Evolutionary conservation across 2,888 invertebrate genomes (phyloP).

Genomic region (Stratiomys singularior): DNA sequence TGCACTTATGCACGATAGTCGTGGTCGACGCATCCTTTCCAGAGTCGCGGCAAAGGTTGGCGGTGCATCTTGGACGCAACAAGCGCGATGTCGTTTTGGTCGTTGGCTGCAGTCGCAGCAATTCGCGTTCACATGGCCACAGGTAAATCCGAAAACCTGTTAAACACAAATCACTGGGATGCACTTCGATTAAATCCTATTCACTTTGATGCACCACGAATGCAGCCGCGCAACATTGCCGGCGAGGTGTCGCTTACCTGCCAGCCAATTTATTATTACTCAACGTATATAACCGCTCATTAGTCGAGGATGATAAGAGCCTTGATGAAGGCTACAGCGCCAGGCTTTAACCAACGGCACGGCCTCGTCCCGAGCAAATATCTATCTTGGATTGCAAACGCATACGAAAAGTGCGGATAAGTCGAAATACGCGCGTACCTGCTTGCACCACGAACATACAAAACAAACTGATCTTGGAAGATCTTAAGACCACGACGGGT

Average conservation of each 20-base stretch:
- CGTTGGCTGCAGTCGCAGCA: background rate
- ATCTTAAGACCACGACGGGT: background rate
- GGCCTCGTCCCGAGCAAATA: background rate
- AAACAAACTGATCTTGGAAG: constrained; percentile 37
- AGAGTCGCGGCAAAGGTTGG: background rate
- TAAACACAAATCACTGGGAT: constrained; percentile 42
- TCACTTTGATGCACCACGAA: constrained; percentile 30
- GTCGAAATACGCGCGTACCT: constrained; percentile 23
- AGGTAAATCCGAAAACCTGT: constrained; percentile 35
- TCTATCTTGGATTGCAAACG: background rate
- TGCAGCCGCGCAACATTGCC: background rate
- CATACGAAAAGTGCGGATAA: background rate
- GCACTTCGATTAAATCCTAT: constrained; percentile 34
- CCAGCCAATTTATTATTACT: constrained; percentile 33
- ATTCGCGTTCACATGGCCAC: background rate
- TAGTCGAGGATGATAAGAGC: constrained; percentile 12
- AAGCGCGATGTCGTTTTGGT: background rate
- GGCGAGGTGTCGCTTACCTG: constrained; percentile 35
- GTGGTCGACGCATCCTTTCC: constrained; percentile 21
- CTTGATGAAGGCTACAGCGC: background rate
- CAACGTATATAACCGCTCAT: constrained; percentile 4
- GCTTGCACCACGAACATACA: constrained; percentile 32
- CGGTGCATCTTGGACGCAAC: background rate
- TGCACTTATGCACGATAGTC: constrained; percentile 11
- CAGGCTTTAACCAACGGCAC: background rate